Conservation (phyloP, 2,888 invertebrate genomes). For the Mesochorus sp. region DNA sequence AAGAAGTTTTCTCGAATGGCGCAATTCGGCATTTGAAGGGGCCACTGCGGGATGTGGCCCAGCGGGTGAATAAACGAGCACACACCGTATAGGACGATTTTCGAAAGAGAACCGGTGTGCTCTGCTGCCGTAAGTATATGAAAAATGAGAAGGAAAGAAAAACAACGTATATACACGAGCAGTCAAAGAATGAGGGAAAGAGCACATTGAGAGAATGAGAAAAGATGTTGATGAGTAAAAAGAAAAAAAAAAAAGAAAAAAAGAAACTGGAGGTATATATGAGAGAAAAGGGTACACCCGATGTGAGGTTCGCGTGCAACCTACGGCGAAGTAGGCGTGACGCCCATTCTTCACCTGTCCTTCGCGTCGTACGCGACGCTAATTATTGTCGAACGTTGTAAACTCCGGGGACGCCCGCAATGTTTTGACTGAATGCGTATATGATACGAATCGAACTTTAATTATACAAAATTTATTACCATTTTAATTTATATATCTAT, state of each 20-base stretch:
- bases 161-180: not conserved
- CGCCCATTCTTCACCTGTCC: conserved; percentile 77
- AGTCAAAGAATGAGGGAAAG: conserved; percentile 19
- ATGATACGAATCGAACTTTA: conserved; percentile 21
- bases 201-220: conserved; percentile 15
- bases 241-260: conserved; percentile 9
- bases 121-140: too few relatives aligned
- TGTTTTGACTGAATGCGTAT: not conserved
- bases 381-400: conserved; percentile 75
- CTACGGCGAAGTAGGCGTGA: conserved; percentile 78
- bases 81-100: too few relatives aligned
- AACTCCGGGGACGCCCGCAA: conserved; percentile 43
- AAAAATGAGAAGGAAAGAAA: conserved; percentile 22
- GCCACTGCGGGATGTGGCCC: not conserved
- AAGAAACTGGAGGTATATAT: too few relatives aligned
- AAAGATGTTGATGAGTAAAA: conserved; percentile 44
- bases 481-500: not conserved
- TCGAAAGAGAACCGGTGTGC: conserved; percentile 31
- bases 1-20: conserved; percentile 14
- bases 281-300: conserved; percentile 51
- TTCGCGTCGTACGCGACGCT: conserved; percentile 66
- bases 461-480: not conserved
- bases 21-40: conserved; percentile 32
- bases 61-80: conserved; percentile 26
- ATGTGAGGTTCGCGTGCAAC: conserved; percentile 67